Evolutionary conservation across 37 sponge, comb jelly and placozoan species (phyloP).

Genomic region (Hormiphora californensis): DNA sequence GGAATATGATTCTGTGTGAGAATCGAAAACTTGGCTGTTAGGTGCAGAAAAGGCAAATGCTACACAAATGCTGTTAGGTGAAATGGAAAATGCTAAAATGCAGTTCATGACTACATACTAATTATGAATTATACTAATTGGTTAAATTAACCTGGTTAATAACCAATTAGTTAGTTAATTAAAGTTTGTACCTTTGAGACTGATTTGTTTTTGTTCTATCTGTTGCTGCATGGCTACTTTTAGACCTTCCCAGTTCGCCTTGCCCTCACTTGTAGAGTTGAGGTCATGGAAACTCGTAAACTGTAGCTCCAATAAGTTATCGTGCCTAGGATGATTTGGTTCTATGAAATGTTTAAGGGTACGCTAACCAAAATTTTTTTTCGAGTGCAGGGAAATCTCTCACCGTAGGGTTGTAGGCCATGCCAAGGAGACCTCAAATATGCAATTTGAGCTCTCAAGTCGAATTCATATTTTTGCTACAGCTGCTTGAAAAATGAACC

Average conservation of each 20-base stretch:
- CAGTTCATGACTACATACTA: too few relatives aligned
- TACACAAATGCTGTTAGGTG: background rate
- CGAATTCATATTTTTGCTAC: too few relatives aligned
- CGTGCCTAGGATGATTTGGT: background rate
- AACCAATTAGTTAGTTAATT: too few relatives aligned
- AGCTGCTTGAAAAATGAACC: too few relatives aligned
- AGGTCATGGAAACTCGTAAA: background rate
- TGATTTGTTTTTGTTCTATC: conserved; percentile 6
- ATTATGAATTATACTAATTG: too few relatives aligned
- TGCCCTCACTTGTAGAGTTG: background rate
- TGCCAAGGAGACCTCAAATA: too few relatives aligned
- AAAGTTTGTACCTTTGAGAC: conserved; percentile 20
- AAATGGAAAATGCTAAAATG: background rate
- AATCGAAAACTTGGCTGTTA: background rate
- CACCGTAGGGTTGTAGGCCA: too few relatives aligned
- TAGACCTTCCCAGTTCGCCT: background rate
- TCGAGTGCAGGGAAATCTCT: too few relatives aligned
- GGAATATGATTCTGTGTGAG: background rate
- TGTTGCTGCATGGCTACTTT: background rate
- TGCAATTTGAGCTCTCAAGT: too few relatives aligned
- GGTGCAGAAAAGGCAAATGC: background rate
- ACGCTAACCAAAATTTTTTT: background rate
- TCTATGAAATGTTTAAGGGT: background rate
- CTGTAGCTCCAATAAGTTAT: background rate
- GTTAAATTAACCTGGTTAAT: too few relatives aligned